A percentile compares a stretch with the other conserved stretches of the same genome.
phyloP scores from a whole-genome alignment of 1,140 invertebrate genomes.

The Ganaspis sp. region DNA sequence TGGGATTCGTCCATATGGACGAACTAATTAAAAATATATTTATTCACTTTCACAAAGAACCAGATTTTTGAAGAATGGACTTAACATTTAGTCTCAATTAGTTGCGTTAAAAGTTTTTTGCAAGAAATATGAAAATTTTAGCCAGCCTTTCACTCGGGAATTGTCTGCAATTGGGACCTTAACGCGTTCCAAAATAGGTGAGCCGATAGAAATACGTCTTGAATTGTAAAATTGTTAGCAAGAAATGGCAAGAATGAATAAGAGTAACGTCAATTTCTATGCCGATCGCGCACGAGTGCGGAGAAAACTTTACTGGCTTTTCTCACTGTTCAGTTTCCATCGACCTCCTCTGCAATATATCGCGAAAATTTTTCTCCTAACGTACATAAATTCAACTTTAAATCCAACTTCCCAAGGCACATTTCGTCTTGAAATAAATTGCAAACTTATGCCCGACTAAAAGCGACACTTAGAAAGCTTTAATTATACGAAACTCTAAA shows the following conservation, averaged over 20 bases:
- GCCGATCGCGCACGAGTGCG: slow-evolving; percentile 40
- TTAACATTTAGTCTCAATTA: no score
- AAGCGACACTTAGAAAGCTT: slow-evolving; percentile 9
- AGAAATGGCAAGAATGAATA: slow-evolving; percentile 29
- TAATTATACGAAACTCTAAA: background rate
- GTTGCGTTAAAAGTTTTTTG: no score
- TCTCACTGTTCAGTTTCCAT: slow-evolving; percentile 13
- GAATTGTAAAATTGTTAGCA: background rate
- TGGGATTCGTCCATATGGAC: no score
- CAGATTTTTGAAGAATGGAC: no score
- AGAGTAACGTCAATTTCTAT: slow-evolving; percentile 34
- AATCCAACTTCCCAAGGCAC: slow-evolving; percentile 1
- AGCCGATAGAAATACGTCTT: background rate
- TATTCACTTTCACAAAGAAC: no score
- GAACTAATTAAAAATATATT: no score
- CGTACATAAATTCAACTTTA: slow-evolving; percentile 12
- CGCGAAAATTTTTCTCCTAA: slow-evolving; percentile 6
- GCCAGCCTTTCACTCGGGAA: background rate
- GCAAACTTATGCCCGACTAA: slow-evolving; percentile 11
- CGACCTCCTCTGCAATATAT: slow-evolving; percentile 15
- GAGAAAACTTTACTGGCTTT: slow-evolving; percentile 16
- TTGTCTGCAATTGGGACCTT: background rate
- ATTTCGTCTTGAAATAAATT: slow-evolving; percentile 17
- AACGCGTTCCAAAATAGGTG: background rate
- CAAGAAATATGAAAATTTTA: background rate